phyloP scores from a whole-genome alignment of 2,113 vertebrate species.

The Oncorhynchus gorbuscha region DNA sequence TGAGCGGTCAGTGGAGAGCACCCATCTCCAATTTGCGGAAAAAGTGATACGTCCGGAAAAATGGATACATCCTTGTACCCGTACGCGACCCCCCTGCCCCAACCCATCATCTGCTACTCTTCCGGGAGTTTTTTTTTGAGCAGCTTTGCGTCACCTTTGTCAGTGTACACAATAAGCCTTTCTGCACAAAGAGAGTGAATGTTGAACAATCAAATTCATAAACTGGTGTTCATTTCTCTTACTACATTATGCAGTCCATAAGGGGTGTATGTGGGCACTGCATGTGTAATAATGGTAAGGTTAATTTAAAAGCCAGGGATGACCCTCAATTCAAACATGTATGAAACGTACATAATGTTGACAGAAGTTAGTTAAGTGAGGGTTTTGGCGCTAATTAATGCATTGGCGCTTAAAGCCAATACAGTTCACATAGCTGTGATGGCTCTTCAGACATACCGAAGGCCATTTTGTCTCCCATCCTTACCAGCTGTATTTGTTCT shows the following conservation, averaged over 20 bases:
- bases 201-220: constrained; percentile 62
- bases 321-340: constrained; percentile 68
- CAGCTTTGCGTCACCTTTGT: constrained; percentile 62
- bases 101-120: constrained; percentile 57
- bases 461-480: constrained; percentile 76
- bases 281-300: constrained; percentile 73
- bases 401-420: constrained; percentile 82
- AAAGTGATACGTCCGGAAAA: constrained; percentile 13
- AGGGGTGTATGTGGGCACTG: constrained; percentile 69
- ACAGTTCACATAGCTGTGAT: constrained; percentile 75
- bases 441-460: constrained; percentile 81
- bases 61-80: constrained; percentile 36
- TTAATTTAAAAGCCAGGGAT: constrained; percentile 64
- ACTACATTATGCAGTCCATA: constrained; percentile 69
- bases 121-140: constrained; percentile 43
- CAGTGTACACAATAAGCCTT: constrained; percentile 66
- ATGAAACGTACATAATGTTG: constrained; percentile 55
- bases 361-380: constrained; percentile 66
- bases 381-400: constrained; percentile 65
- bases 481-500: constrained; percentile 99
- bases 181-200: constrained; percentile 57
- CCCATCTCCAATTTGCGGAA: neutral
- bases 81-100: constrained; percentile 44
- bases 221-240: constrained; percentile 62
- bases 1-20: constrained; percentile 60